phyloP scores from a whole-genome alignment of 2,888 invertebrate genomes.

The Drosophila birchii region DNA sequence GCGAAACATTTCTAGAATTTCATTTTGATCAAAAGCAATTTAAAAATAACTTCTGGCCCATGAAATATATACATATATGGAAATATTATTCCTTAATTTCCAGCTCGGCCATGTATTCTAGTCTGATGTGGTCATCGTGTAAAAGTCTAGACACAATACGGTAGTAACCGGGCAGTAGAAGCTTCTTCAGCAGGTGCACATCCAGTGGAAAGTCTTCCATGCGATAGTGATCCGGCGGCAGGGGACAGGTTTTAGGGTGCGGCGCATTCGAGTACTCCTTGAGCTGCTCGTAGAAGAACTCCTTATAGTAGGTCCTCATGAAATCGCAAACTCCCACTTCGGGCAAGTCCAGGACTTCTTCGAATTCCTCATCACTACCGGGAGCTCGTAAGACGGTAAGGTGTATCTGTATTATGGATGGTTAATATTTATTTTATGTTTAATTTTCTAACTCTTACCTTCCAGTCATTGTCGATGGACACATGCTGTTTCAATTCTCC shows the following conservation, averaged over 20 bases:
- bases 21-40: too few relatives aligned
- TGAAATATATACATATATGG: neutral
- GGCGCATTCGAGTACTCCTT: conserved; percentile 80
- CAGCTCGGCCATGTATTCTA: conserved; percentile 60
- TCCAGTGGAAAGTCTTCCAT: conserved; percentile 74
- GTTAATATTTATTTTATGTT: neutral
- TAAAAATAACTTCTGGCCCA: too few relatives aligned
- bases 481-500: conserved; percentile 65
- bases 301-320: conserved; percentile 70
- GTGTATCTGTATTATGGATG: neutral
- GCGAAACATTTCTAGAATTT: neutral
- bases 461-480: conserved; percentile 74
- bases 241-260: conserved; percentile 72
- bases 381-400: conserved; percentile 13
- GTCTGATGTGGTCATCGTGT: conserved; percentile 44
- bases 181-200: conserved; percentile 48
- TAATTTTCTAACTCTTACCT: conserved; percentile 64
- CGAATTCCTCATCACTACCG: conserved; percentile 48
- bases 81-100: conserved; percentile 49
- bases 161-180: conserved; percentile 66
- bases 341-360: conserved; percentile 40
- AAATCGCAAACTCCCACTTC: conserved; percentile 60
- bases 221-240: conserved; percentile 60
- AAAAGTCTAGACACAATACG: conserved; percentile 44
- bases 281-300: conserved; percentile 69